Evolutionary conservation across 2,797 vertebrate genomes (phyloP).

Genomic region (Amazona finschi): DNA sequence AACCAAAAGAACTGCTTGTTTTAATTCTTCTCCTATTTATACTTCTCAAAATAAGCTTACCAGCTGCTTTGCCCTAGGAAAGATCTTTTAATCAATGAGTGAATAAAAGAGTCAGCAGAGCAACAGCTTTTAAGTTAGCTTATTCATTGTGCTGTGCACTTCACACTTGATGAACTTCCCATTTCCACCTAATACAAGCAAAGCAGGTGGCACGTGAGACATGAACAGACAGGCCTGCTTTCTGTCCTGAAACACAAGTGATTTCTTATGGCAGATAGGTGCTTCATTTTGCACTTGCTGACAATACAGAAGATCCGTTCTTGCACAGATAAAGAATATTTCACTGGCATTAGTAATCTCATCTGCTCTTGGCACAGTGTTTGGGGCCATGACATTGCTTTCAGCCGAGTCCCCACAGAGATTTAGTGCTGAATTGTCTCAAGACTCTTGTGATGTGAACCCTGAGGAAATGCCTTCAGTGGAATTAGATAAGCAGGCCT

Average conservation of each 20-base stretch:
- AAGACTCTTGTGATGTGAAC: not conserved
- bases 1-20: not conserved
- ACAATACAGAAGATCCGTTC: not conserved
- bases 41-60: not conserved
- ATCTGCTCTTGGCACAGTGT: not conserved
- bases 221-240: not conserved
- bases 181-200: not conserved
- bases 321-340: not conserved
- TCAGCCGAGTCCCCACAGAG: not conserved
- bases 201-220: not conserved
- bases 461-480: not conserved
- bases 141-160: not conserved
- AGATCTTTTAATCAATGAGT: not conserved
- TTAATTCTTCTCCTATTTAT: not conserved
- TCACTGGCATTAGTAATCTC: conserved; percentile 13
- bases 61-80: not conserved
- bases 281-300: not conserved
- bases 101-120: conserved; percentile 7
- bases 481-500: not conserved
- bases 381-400: not conserved
- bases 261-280: not conserved
- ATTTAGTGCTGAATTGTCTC: conserved; percentile 15
- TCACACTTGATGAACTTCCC: conserved; percentile 15
- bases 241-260: not conserved
- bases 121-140: not conserved